A percentile compares a stretch with the other conserved stretches of the same genome.
phyloP scores from a whole-genome alignment of 2,888 invertebrate species.

The Limnephilus marmoratus region DNA sequence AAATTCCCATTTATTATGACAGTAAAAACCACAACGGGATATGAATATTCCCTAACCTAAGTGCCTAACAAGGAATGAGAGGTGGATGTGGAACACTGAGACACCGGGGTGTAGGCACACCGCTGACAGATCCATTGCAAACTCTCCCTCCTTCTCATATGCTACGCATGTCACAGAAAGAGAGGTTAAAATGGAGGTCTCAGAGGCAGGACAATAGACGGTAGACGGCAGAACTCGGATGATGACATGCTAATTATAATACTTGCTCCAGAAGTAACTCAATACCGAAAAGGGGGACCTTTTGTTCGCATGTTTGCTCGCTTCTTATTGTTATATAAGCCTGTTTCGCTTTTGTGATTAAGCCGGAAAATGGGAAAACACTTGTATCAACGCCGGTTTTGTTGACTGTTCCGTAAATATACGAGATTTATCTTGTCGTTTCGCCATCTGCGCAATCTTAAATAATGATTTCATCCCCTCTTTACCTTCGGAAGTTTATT shows the following conservation, averaged over 20 bases:
- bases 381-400: slow-evolving; percentile 4
- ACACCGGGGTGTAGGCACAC: not conserved
- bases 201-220: not conserved
- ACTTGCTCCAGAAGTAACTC: slow-evolving; percentile 3
- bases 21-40: slow-evolving; percentile 29
- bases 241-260: slow-evolving; percentile 37
- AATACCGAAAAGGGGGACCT: slow-evolving; percentile 11
- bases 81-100: not conserved
- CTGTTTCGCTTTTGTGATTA: slow-evolving; percentile 25
- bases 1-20: slow-evolving; percentile 32
- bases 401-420: slow-evolving; percentile 9
- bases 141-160: not conserved
- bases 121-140: not conserved
- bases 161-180: not conserved
- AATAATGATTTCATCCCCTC: not conserved
- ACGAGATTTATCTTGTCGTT: slow-evolving; percentile 29
- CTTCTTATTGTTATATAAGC: slow-evolving; percentile 25
- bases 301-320: slow-evolving; percentile 36
- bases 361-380: slow-evolving; percentile 9
- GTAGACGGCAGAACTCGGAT: not conserved
- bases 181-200: not conserved
- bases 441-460: slow-evolving; percentile 23
- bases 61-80: not conserved
- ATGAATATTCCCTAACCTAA: slow-evolving; percentile 23
- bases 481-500: not conserved